Evolutionary conservation across 2,797 vertebrate species (phyloP), one percentile per base, ranked within the genome.

Genomic region (Acipenser transmontanus): DNA sequence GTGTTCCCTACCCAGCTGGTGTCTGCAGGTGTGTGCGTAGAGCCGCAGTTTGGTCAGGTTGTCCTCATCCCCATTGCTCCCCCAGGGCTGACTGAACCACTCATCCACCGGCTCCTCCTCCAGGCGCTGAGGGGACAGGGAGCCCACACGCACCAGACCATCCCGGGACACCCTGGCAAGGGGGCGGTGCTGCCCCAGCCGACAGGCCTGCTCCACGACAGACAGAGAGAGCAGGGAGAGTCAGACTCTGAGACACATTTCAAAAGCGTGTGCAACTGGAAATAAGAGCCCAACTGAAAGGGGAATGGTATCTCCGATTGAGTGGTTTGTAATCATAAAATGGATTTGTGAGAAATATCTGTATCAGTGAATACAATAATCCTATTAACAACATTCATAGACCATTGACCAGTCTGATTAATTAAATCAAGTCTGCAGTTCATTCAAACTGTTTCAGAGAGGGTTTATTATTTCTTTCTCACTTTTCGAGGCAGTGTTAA

Each of bases 101-200:
- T 96, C 93, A 0, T 92, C 93, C 80, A 94, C 89, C 0, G 89
- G 88, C 77, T 94, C 85, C 1, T 96, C 93, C 0, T 91, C 88
- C 66, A 93, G 86, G 74, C 91, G 87, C 50, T 88, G 87, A 11
- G 92, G 88, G 77, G 87, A 85, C 0, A 87, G 91, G 70, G 90
- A 90, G 5, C 95, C 95, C 70, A 98, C 95, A 0, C 79, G 90
- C 75, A 99, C 87, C 8, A 98, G 88, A 9, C 97, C 97, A 7
- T 97, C 96, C 48, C 88, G 87, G 63, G 96, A 93, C 77, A 98
- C 92, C 80, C 92, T 96, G 77, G 93, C 92, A 79, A 99, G 92
- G 49, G 96, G 95, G 66, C 95, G 93, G 79, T 99, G 96, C 84
- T 98, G 95, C 67, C 97, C 97, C n/a, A 99, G 91, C 1, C 94